Conservation (phyloP, 2,797 vertebrate genomes). For the Triplophysa bombifrons region DNA sequence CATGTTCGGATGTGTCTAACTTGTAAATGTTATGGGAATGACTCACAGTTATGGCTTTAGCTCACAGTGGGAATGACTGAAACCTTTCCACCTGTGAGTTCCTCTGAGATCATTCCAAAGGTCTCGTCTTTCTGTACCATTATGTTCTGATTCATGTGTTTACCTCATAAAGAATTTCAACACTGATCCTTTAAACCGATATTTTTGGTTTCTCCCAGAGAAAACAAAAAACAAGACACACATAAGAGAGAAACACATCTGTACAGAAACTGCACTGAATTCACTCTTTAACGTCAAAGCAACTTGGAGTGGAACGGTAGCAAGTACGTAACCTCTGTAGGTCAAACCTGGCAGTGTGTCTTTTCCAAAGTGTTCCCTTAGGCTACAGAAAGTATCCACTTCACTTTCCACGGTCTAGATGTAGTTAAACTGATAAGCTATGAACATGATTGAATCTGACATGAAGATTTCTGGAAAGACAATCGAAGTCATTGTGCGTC, state of each 20-base stretch:
- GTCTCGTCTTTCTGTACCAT: slow-evolving; percentile 34
- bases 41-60: neutral
- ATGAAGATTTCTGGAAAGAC: slow-evolving; percentile 31
- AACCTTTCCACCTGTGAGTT: slow-evolving; percentile 41
- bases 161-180: slow-evolving; percentile 1
- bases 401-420: slow-evolving; percentile 60
- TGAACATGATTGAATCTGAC: slow-evolving; percentile 24
- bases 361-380: slow-evolving; percentile 59
- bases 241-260: slow-evolving; percentile 14
- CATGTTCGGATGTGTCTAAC: slow-evolving; percentile 12
- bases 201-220: neutral
- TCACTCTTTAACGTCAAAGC: slow-evolving; percentile 29
- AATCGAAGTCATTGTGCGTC: slow-evolving; percentile 8
- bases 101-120: slow-evolving; percentile 55
- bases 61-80: slow-evolving; percentile 17
- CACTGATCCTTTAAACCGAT: slow-evolving; percentile 1
- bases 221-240: slow-evolving; percentile 52
- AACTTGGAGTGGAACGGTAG: slow-evolving; percentile 33
- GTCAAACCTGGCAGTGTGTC: slow-evolving; percentile 61
- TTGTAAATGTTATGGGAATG: slow-evolving; percentile 13
- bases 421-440: slow-evolving; percentile 36
- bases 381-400: slow-evolving; percentile 55
- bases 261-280: slow-evolving; percentile 8
- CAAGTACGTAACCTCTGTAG: slow-evolving; percentile 37
- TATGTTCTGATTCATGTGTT: neutral